Evolutionary conservation across 2,888 invertebrate species (phyloP).

Genomic region (Drosophila birchii): DNA sequence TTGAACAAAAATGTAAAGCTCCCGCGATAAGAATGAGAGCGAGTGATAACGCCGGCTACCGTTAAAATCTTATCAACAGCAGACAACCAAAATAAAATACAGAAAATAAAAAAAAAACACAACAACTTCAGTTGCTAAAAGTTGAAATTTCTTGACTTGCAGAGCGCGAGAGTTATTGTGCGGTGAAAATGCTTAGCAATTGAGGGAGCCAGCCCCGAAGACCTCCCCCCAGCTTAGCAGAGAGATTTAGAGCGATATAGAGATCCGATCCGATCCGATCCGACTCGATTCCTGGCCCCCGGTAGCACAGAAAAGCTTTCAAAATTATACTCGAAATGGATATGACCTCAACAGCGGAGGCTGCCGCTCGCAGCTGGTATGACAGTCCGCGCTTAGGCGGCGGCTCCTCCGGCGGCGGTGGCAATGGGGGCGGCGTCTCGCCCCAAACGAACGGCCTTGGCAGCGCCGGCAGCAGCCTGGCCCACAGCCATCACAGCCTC

Average conservation of each 20-base stretch:
- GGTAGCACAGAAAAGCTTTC: constrained; percentile 79
- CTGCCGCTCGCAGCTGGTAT: constrained; percentile 85
- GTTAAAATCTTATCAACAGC: constrained; percentile 68
- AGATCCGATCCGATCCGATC: constrained; percentile 34
- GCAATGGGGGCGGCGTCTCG: constrained; percentile 84
- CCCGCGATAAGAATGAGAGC: constrained; percentile 60
- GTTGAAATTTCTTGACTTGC: constrained; percentile 64
- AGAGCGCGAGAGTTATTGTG: constrained; percentile 48
- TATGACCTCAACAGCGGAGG: constrained; percentile 85
- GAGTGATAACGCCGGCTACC: constrained; percentile 66
- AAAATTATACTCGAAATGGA: constrained; percentile 85
- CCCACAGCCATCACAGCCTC: constrained; percentile 82
- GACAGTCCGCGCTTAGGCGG: constrained; percentile 85
- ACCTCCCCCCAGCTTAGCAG: background rate
- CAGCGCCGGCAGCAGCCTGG: constrained; percentile 79
- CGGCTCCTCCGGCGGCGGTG: constrained; percentile 74
- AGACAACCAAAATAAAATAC: constrained; percentile 16
- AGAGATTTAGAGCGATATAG: constrained; percentile 18
- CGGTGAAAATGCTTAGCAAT: constrained; percentile 38
- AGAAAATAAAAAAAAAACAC: background rate
- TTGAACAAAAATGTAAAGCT: constrained; percentile 44
- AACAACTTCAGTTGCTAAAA: constrained; percentile 41
- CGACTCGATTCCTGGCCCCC: constrained; percentile 62
- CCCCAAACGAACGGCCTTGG: constrained; percentile 84
- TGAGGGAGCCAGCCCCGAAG: constrained; percentile 2